Percentiles rank a stretch among this genome's conserved stretches.
These are phyloP conservation scores for Fragum whitleyi DNA, from an alignment of 2,888 invertebrate genomes.

Conservation along the genomic window DNA sequence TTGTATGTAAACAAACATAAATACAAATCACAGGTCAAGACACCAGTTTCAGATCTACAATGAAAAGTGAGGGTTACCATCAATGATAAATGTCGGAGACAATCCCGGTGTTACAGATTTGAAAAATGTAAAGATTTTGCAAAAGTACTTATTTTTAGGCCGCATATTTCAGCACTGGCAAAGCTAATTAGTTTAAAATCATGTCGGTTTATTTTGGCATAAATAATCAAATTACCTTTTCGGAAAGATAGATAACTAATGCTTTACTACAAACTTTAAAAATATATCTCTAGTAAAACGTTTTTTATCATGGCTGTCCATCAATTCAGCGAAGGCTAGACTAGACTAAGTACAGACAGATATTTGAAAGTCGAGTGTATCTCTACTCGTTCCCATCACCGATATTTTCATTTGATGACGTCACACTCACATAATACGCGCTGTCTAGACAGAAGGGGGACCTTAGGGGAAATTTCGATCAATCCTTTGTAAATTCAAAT, in stretches of 20 bases:
- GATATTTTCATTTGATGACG: conserved; percentile 28
- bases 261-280: not conserved
- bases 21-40: not conserved
- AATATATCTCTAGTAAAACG: not conserved
- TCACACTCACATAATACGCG: conserved; percentile 17
- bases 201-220: not conserved
- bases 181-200: not conserved
- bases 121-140: too few species aligned
- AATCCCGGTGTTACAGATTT: too few species aligned
- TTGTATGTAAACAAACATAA: not conserved
- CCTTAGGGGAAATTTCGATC: not conserved
- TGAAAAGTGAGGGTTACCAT: too few species aligned
- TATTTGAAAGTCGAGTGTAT: conserved; percentile 30
- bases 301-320: conserved; percentile 6
- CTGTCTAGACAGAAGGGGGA: conserved; percentile 26
- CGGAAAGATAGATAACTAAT: not conserved
- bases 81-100: too few species aligned
- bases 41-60: too few species aligned
- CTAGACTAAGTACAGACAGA: conserved; percentile 20
- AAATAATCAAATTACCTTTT: not conserved
- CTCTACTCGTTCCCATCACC: conserved; percentile 22
- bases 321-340: conserved; percentile 2
- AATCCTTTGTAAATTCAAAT: too few species aligned
- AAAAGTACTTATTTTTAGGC: not conserved
- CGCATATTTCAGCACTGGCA: not conserved